phyloP scores from a whole-genome alignment of 1,140 invertebrate species.

The Hylyphantes graminicola region DNA sequence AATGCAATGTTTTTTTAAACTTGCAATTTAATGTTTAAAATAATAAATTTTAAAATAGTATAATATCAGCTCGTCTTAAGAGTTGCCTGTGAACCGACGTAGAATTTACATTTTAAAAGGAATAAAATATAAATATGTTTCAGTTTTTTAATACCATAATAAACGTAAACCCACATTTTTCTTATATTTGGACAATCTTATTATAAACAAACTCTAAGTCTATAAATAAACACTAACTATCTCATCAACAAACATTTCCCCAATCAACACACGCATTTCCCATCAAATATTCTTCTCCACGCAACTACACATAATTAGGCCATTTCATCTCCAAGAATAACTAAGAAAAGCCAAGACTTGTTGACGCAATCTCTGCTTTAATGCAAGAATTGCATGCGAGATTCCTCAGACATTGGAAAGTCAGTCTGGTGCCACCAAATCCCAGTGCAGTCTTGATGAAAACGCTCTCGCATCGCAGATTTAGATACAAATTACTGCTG shows the following conservation, averaged over 20 bases:
- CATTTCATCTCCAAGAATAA: conserved; percentile 31
- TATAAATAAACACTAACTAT: background rate
- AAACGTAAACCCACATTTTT: no score
- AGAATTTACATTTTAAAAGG: no score
- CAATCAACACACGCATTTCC: no score
- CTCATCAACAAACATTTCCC: no score
- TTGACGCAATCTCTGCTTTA: conserved; percentile 1
- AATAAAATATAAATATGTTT: no score
- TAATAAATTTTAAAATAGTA: no score
- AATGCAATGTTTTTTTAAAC: no score
- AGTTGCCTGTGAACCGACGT: no score
- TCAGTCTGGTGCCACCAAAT: conserved; percentile 13
- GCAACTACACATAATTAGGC: conserved; percentile 14
- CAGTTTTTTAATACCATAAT: no score
- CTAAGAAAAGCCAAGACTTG: background rate
- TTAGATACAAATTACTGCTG: conserved; percentile 31
- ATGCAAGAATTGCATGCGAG: conserved; percentile 5
- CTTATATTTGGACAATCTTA: no score
- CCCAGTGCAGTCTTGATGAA: conserved; percentile 7
- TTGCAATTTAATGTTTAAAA: no score
- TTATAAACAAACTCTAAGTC: background rate
- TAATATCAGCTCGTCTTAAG: no score
- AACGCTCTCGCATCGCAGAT: conserved; percentile 14
- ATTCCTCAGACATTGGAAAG: conserved; percentile 7
- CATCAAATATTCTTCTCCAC: conserved; percentile 6